Evolutionary conservation across 2,888 invertebrate genomes (phyloP), one percentile per base, ranked within the genome.

Genomic region (Agrotis puta): DNA sequence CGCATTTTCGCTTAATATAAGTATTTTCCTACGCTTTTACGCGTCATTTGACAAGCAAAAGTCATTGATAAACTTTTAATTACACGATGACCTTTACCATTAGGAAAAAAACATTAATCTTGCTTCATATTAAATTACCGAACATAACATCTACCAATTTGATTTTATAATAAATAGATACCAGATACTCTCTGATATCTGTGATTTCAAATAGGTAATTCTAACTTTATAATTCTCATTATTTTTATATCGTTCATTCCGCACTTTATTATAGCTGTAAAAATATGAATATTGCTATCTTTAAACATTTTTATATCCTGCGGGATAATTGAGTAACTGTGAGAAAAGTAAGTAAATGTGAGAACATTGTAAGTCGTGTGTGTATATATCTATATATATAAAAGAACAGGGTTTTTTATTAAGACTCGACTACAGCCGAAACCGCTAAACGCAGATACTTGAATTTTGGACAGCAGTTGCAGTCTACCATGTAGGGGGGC

Each of bases 241-340:
- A 74, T 63, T 39, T 79, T 74, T 50, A 59, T 67, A 74, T 13
- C 18, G 54, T 64, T 67, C 70, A 57, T 53, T 39, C n/a, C 45
- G 24, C 39, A 50, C 27, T 82, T 73, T 82, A 79, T 77, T 65
- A 69, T 50, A 16, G 82, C 43, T 61, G 54, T 84, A 79, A 82
- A 84, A 84, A 81, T 70, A 71, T n/a, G 73, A 61, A 74, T 71
- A 82, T 81, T 78, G 56, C 78, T 69, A 53, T 54, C 43, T 50
- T 70, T 56, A 58, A 64, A 56, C 58, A 51, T n/a, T 56, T 82
- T 81, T 70, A 68, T 82, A 50, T 51, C 22, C 39, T 56, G 33
- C n/a, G 56, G 33, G 56, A n/a, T 56, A 33, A 56, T 1, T 56
- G 33, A n/a, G 20, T 39, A 56, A n/a, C n/a, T n/a, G n/a, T n/a